Base-by-base conservation (phyloP, 2,888 invertebrate genomes). In the Labia minor region DNA sequence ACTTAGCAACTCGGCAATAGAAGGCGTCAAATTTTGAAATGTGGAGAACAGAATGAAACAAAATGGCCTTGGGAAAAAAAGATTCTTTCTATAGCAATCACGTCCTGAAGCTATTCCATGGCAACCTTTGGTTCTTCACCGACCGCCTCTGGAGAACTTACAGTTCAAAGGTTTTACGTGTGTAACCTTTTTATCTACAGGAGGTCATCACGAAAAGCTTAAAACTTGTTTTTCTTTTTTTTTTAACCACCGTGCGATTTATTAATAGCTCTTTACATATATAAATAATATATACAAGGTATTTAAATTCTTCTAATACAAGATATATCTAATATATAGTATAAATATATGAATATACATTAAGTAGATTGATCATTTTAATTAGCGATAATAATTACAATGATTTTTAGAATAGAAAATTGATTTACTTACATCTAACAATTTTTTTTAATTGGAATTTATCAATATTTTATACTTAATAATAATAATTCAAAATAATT, bases 1-100 rank as follows among this genome's bases (percentile, higher is more conserved):
- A 8, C 49, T 49, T 8, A 49, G 49, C 16, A 49, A 49, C 49
- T 14, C 49, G 49, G 3, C 49, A 49, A 49, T 49, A 8, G 14
- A 16, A 49, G 49, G 49, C 49, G 49, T 49, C 49, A 49, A 49
- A 49, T 8, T 11, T 49, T 49, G 49, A 49, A 49, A 49, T 8
- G 49, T 49, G 3, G 49, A 49, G 14, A 49, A 49, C 49, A 49
- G n/a, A 49, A 49, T 49, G 49, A 16, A 16, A 3, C 49, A 10
- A 49, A 49, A 49, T 49, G 49, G 49, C 49, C 49, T 49, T 49
- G 49, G 49, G 49, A 49, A 14, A 33, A 33, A 33, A 33, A 49
- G 49, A 49, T 49, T 11, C 49, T 14, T 49, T 4, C 6, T 4
- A 14, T 14, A 14, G 49, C 14, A 49, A 49, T 49, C 49, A 49